These are phyloP conservation scores for Abrostola tripartita DNA, from an alignment of 2,888 invertebrate species.

Conservation along the genomic window DNA sequence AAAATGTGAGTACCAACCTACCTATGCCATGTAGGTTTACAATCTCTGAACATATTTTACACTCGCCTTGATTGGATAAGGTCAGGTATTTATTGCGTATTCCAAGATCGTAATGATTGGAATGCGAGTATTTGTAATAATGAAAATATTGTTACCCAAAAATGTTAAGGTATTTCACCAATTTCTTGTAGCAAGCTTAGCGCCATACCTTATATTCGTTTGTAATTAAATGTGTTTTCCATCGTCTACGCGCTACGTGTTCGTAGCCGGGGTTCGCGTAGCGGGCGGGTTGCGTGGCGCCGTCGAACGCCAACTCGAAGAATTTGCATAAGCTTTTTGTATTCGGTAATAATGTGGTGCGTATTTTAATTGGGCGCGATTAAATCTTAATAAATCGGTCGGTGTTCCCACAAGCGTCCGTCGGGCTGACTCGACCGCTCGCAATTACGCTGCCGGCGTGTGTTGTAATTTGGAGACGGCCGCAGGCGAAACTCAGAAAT, in stretches of 20 bases:
- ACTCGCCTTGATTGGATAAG: slow-evolving; percentile 20
- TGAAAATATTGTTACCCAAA: background rate
- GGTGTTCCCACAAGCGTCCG: slow-evolving; percentile 81
- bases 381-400: slow-evolving; percentile 86
- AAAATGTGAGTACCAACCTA: slow-evolving; percentile 25
- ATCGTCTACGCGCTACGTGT: slow-evolving; percentile 62
- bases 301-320: slow-evolving; percentile 54
- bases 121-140: slow-evolving; percentile 3
- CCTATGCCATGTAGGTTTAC: slow-evolving; percentile 16
- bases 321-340: slow-evolving; percentile 81
- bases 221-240: slow-evolving; percentile 17
- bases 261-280: slow-evolving; percentile 65
- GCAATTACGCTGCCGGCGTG: slow-evolving; percentile 82
- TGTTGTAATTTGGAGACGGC: slow-evolving; percentile 82
- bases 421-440: slow-evolving; percentile 62
- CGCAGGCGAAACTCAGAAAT: slow-evolving; percentile 80
- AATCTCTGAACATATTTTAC: slow-evolving; percentile 33
- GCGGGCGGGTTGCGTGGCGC: slow-evolving; percentile 65
- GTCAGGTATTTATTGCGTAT: slow-evolving; percentile 5
- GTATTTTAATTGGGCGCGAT: slow-evolving; percentile 85
- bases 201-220: slow-evolving; percentile 6
- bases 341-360: slow-evolving; percentile 78
- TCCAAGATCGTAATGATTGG: background rate
- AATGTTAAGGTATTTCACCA: background rate
- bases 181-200: slow-evolving; percentile 3